Evolutionary conservation across 2,888 invertebrate genomes (phyloP).

Genomic region (Hydraecia micacea): DNA sequence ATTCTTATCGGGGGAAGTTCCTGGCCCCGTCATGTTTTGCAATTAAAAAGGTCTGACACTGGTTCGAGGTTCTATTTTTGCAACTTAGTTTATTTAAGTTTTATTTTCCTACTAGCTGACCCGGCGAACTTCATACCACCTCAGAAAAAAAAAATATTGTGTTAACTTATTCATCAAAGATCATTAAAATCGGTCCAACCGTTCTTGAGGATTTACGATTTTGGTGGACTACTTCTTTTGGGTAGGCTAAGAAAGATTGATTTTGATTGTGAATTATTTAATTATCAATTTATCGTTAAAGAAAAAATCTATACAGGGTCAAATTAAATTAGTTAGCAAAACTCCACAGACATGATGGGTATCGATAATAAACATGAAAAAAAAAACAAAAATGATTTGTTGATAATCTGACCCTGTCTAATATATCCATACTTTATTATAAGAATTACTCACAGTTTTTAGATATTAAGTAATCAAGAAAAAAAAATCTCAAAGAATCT

Average conservation of each 20-base stretch:
- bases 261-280: neutral
- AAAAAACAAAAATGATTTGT: neutral
- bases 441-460: neutral
- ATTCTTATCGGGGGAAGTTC: slow-evolving; percentile 75
- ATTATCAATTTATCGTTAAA: no score
- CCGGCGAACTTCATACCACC: no score
- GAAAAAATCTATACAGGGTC: no score
- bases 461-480: neutral
- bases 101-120: slow-evolving; percentile 18
- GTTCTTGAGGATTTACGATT: neutral
- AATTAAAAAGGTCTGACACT: slow-evolving; percentile 69
- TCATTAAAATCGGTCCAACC: no score
- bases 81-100: slow-evolving; percentile 11
- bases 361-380: neutral
- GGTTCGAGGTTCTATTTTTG: slow-evolving; percentile 29
- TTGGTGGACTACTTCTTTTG: neutral
- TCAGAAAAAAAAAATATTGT: no score
- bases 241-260: neutral
- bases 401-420: neutral
- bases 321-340: neutral
- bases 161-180: no score
- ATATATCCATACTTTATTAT: neutral
- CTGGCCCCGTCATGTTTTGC: slow-evolving; percentile 66
- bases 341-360: neutral
- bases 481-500: neutral